Conservation (phyloP, 2,888 invertebrate genomes). For the Chloromyia formosa region DNA sequence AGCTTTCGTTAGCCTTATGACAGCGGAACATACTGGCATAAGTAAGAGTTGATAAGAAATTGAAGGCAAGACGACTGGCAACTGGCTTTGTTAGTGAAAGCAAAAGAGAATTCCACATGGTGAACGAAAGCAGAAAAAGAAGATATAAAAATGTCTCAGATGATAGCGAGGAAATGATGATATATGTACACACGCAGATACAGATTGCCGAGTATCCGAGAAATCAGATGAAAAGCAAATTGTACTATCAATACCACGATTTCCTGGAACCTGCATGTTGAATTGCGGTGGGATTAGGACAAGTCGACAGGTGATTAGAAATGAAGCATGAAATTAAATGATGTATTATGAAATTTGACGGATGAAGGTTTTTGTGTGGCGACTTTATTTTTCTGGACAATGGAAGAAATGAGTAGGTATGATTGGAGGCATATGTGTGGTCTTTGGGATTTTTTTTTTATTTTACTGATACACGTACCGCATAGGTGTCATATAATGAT, state of each 20-base stretch:
- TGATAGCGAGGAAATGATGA: conserved; percentile 10
- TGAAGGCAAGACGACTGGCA: conserved; percentile 30
- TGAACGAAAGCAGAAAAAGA: not conserved
- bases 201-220: not conserved
- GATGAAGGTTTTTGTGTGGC: conserved; percentile 8
- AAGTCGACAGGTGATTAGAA: conserved; percentile 42
- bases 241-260: not conserved
- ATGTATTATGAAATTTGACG: not conserved
- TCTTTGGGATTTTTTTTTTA: too few species aligned
- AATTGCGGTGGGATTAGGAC: not conserved
- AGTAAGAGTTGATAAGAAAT: conserved; percentile 11
- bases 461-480: too few species aligned
- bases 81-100: conserved; percentile 32
- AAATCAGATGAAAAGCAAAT: conserved; percentile 30
- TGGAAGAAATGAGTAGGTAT: not conserved
- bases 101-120: conserved; percentile 7
- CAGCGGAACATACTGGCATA: not conserved
- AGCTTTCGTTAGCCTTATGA: conserved; percentile 36
- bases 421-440: too few species aligned
- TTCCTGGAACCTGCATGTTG: not conserved
- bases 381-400: not conserved
- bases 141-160: not conserved
- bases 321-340: conserved; percentile 36
- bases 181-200: not conserved
- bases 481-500: too few species aligned